Conservation (phyloP, 2,113 vertebrate species). For the Riparia riparia region DNA sequence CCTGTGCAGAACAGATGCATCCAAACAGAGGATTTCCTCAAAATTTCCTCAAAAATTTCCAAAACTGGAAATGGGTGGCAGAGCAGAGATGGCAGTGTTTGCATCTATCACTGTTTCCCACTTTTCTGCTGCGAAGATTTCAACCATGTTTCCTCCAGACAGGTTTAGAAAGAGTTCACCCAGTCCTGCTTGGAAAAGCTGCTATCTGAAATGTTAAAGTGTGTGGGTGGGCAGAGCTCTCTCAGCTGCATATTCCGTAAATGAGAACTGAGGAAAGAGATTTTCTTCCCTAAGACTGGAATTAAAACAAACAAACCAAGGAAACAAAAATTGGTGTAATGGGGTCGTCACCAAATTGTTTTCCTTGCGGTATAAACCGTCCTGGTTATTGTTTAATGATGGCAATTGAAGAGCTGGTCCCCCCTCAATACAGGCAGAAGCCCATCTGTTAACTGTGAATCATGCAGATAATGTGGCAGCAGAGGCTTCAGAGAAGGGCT, state of each 20-base stretch:
- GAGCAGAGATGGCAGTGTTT: not conserved
- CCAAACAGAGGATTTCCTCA: not conserved
- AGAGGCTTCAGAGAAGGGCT: slow-evolving; percentile 53
- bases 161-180: slow-evolving; percentile 28
- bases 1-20: not conserved
- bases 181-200: not conserved
- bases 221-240: slow-evolving; percentile 32
- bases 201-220: slow-evolving; percentile 15
- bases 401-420: slow-evolving; percentile 44
- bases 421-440: slow-evolving; percentile 1
- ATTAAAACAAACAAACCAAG: slow-evolving; percentile 36
- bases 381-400: slow-evolving; percentile 69
- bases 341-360: not conserved
- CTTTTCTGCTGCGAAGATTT: not conserved
- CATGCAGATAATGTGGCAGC: slow-evolving; percentile 63
- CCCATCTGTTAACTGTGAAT: slow-evolving; percentile 77
- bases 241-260: slow-evolving; percentile 6
- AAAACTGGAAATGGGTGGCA: not conserved
- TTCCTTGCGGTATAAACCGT: slow-evolving; percentile 25
- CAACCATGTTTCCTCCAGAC: not conserved
- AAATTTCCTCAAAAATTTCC: too few species aligned
- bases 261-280: not conserved
- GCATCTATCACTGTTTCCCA: not conserved
- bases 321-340: slow-evolving; percentile 27
- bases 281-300: not conserved